Evolutionary conservation across 2,888 invertebrate genomes (phyloP), one percentile per base, ranked within the genome.

Genomic region (Allacma fusca): DNA sequence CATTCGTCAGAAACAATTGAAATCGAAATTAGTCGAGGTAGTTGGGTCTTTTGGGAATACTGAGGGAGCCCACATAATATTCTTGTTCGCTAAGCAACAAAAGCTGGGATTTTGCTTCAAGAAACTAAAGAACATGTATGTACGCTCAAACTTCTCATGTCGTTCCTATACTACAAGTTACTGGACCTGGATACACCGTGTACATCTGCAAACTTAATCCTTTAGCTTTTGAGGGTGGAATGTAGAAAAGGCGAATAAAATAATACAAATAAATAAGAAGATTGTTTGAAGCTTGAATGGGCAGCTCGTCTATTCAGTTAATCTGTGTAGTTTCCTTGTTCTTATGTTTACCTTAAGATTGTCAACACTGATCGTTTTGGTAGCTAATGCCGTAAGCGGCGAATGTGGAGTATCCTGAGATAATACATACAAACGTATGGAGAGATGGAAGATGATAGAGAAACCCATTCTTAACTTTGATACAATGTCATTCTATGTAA

Each of bases 371-470:
- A 16, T 50, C 50, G n/a, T 34, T 34, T 26, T 21, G 12, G 26
- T 71, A 26, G 50, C n/a, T 71, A 71, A 71, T 13, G 16, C 71
- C 50, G 43, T 71, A 71, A 71, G 71, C 71, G 50, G 71, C 16
- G 23, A 34, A 16, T 19, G 19, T 50, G 19, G 16, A n/a, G 50
- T 1, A 50, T 16, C 5, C 1, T n/a, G n/a, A 50, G 50, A 29
- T 34, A 28, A 50, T 16, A 50, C n/a, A 50, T 19, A 2, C 16
- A 50, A 4, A 16, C 19, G 50, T 50, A 50, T n/a, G 16, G 16
- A n/a, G 50, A 50, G 16, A 40, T 13, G 50, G 34, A 34, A 19
- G 21, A 68, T 34, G 29, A 29, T 34, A 16, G 4, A 68, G 29
- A 40, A 21, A 68, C 68, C 68, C 21, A 68, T 34, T 50, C 5